These are phyloP conservation scores for Pentalonia nigronervosa DNA, from an alignment of 1,140 invertebrate genomes.

Conservation along the genomic window DNA sequence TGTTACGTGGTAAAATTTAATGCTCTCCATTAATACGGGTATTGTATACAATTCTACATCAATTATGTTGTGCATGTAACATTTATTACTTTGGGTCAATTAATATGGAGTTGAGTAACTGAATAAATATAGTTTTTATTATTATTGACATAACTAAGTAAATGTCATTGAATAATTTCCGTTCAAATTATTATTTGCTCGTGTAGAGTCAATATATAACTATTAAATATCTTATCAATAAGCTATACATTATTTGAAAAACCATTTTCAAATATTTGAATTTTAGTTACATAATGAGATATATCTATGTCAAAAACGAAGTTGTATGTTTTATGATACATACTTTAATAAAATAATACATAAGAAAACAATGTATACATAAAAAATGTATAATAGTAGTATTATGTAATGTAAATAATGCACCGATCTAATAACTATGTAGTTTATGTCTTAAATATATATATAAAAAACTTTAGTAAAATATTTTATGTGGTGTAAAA, in stretches of 20 bases:
- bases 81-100: not conserved
- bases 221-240: not conserved
- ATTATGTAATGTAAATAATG: too few species aligned
- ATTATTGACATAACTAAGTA: not conserved
- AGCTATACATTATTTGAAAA: not conserved
- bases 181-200: not conserved
- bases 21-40: too few species aligned
- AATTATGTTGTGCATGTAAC: not conserved
- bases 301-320: not conserved
- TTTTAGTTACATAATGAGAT: not conserved
- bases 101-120: not conserved
- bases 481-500: too few species aligned
- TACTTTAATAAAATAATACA: too few species aligned
- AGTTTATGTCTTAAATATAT: too few species aligned
- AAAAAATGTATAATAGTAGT: too few species aligned
- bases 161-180: not conserved
- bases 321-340: too few species aligned
- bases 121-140: not conserved
- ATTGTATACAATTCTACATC: not conserved
- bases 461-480: too few species aligned
- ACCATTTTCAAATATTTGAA: not conserved
- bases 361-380: too few species aligned
- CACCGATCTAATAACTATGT: too few species aligned
- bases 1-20: not conserved
- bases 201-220: not conserved